Evolutionary conservation across 1,140 invertebrate species (phyloP).

Genomic region (Calliphora vicina): DNA sequence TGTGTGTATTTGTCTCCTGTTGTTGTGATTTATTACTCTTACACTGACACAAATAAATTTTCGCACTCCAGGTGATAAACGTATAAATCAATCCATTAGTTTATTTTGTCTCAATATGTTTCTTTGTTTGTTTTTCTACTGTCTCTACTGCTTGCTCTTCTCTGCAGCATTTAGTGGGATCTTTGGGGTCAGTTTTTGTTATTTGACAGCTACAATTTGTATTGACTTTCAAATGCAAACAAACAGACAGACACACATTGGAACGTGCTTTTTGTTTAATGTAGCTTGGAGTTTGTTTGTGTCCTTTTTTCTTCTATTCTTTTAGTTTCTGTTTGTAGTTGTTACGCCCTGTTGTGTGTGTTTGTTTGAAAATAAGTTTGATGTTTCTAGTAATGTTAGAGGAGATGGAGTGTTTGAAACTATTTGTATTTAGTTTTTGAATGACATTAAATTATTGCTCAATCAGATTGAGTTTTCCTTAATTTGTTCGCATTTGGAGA

Average conservation of each 20-base stretch:
- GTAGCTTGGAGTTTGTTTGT: neutral
- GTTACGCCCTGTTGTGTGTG: neutral
- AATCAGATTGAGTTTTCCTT: too few species aligned
- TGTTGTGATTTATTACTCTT: constrained; percentile 40
- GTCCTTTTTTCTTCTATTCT: neutral
- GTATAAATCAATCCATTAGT: constrained; percentile 41
- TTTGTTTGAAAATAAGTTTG: too few species aligned
- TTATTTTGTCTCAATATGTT: neutral
- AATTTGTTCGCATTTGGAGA: too few species aligned
- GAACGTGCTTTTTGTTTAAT: neutral
- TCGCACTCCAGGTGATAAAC: constrained; percentile 41
- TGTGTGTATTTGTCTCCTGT: constrained; percentile 4
- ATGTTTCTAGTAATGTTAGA: neutral
- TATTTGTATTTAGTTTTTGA: neutral
- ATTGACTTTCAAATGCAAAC: neutral
- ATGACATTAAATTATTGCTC: neutral
- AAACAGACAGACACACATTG: neutral
- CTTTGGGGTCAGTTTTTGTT: neutral
- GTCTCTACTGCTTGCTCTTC: neutral
- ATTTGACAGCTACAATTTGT: neutral
- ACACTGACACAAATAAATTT: constrained; percentile 40
- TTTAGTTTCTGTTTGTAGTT: too few species aligned
- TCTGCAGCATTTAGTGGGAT: neutral
- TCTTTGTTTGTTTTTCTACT: neutral
- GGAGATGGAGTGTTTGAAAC: neutral